phyloP scores from a whole-genome alignment of 2,113 vertebrate species.

The Pangasianodon hypophthalmus region DNA sequence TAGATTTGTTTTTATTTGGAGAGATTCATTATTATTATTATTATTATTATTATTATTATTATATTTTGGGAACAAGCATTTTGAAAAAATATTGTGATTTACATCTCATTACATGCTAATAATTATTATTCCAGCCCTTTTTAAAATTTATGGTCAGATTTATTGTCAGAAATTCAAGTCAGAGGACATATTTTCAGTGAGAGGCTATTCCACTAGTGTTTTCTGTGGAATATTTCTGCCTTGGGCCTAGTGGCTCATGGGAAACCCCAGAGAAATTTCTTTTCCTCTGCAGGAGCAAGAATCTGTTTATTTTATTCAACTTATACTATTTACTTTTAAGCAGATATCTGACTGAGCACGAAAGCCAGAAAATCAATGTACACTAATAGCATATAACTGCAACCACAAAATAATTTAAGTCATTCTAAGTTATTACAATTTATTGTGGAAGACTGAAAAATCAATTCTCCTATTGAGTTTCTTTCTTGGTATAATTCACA shows the following conservation, averaged over 20 bases:
- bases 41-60: conserved; percentile 18
- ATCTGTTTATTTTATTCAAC: conserved; percentile 4
- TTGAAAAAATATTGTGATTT: neutral
- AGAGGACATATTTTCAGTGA: neutral
- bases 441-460: neutral
- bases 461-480: neutral
- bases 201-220: too few relatives aligned
- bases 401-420: neutral
- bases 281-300: neutral
- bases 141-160: too few relatives aligned
- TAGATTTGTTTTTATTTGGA: neutral
- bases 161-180: neutral
- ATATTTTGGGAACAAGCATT: neutral
- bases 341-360: neutral
- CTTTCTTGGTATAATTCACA: neutral
- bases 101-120: neutral
- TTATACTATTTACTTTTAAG: conserved; percentile 9
- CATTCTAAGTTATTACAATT: neutral
- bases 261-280: neutral
- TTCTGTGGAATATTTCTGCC: neutral
- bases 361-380: conserved; percentile 8
- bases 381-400: neutral
- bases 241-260: neutral
- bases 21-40: neutral
- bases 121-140: too few relatives aligned